A percentile compares a stretch with the other conserved stretches of the same genome.
Evolutionary conservation across 2,797 vertebrate species (phyloP).

Genomic region (Ctenopoma kingsleyae): DNA sequence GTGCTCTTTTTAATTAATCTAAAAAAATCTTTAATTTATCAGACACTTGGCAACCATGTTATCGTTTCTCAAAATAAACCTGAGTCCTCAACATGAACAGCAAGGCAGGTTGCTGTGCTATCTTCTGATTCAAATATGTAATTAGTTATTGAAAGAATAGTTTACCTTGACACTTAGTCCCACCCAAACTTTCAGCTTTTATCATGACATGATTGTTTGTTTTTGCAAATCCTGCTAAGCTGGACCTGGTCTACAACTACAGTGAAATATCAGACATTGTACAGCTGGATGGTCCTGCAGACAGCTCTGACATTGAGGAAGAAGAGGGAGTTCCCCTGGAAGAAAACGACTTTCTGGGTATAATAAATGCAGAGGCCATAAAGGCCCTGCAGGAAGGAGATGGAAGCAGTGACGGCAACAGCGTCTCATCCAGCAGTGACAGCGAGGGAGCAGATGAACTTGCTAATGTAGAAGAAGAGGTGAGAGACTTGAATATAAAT

Average conservation of each 20-base stretch:
- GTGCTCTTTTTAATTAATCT: background rate
- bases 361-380: slow-evolving; percentile 89
- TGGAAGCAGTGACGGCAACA: slow-evolving; percentile 84
- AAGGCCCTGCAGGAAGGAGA: slow-evolving; percentile 88
- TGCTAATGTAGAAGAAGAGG: slow-evolving; percentile 85
- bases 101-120: background rate
- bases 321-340: slow-evolving; percentile 77
- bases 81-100: background rate
- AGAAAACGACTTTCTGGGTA: slow-evolving; percentile 89
- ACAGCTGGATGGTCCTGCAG: slow-evolving; percentile 91
- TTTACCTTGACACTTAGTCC: too few relatives aligned
- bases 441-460: slow-evolving; percentile 79
- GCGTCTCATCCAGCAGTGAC: slow-evolving; percentile 82
- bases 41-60: too few relatives aligned
- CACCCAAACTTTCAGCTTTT: background rate
- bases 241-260: slow-evolving; percentile 80
- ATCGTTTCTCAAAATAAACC: too few relatives aligned
- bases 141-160: background rate
- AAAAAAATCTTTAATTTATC: too few relatives aligned
- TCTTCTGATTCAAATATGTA: background rate
- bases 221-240: slow-evolving; percentile 52
- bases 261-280: slow-evolving; percentile 86
- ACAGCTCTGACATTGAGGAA: slow-evolving; percentile 86
- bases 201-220: background rate
- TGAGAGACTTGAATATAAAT: slow-evolving; percentile 26